phyloP scores from a whole-genome alignment of 2,113 vertebrate genomes.

The Psittacula cyanocephala region DNA sequence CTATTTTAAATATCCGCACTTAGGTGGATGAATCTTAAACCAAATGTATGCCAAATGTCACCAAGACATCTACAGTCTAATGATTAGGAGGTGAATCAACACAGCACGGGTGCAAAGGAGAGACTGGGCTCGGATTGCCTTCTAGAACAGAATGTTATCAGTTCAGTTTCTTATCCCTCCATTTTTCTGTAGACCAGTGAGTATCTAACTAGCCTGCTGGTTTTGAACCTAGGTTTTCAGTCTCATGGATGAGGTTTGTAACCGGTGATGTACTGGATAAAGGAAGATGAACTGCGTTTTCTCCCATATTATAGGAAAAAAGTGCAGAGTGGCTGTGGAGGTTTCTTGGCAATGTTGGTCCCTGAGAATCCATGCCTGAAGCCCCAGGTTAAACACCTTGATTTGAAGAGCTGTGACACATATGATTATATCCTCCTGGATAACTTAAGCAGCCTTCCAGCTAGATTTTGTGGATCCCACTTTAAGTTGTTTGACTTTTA shows the following conservation, averaged over 20 bases:
- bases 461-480: not conserved
- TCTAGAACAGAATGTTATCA: not conserved
- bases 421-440: not conserved
- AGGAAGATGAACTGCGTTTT: not conserved
- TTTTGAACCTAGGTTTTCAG: not conserved
- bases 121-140: not conserved
- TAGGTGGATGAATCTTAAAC: not conserved
- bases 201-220: not conserved
- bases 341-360: not conserved
- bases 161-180: not conserved
- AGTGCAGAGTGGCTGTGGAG: accelerated
- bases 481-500: not conserved
- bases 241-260: not conserved
- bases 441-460: not conserved
- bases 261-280: not conserved
- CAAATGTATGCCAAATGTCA: not conserved
- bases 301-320: not conserved
- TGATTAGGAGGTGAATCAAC: not conserved
- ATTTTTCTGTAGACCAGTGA: not conserved
- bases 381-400: not conserved
- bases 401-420: not conserved
- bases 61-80: not conserved
- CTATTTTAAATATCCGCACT: not conserved
- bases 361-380: not conserved
- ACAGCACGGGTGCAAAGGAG: not conserved